Evolutionary conservation across 2,888 invertebrate species (phyloP).

Genomic region (Cyrtodaria siliqua): DNA sequence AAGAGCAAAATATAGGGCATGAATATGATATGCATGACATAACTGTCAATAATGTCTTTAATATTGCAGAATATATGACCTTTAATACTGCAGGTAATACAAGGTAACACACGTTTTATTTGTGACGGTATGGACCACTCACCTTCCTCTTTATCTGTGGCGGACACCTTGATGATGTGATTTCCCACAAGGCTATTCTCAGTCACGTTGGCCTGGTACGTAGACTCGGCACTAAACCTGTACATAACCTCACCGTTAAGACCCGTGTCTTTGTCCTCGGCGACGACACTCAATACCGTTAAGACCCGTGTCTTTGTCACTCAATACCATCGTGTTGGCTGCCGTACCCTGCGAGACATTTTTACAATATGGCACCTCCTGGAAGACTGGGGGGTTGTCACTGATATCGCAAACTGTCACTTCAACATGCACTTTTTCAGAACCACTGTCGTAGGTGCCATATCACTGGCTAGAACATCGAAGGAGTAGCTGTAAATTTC

Average conservation of each 20-base stretch:
- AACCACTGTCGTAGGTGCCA: constrained; percentile 94
- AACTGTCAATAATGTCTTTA: no score
- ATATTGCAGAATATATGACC: no score
- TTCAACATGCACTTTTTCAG: constrained; percentile 93
- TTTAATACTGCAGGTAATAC: no score
- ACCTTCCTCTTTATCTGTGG: constrained; percentile 95
- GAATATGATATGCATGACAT: no score
- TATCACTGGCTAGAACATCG: constrained; percentile 96
- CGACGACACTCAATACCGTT: constrained; percentile 90
- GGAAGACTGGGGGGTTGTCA: constrained; percentile 96
- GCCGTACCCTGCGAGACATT: constrained; percentile 91
- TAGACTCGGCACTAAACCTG: constrained; percentile 76
- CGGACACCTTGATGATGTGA: constrained; percentile 93
- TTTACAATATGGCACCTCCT: constrained; percentile 94
- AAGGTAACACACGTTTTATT: no score
- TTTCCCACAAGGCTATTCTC: constrained; percentile 92
- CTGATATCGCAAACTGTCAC: constrained; percentile 95
- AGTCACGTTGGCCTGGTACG: constrained; percentile 88
- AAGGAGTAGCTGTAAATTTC: constrained; percentile 92
- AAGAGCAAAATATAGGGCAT: no score
- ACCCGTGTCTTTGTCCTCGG: constrained; percentile 94
- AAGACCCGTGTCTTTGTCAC: no score
- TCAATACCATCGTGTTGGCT: constrained; percentile 94
- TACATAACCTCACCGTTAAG: constrained; percentile 89
- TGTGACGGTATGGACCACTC: no score